Evolutionary conservation across 2,113 vertebrate genomes (phyloP), one percentile per base, ranked within the genome.

Genomic region (Nothoprocta pentlandii): DNA sequence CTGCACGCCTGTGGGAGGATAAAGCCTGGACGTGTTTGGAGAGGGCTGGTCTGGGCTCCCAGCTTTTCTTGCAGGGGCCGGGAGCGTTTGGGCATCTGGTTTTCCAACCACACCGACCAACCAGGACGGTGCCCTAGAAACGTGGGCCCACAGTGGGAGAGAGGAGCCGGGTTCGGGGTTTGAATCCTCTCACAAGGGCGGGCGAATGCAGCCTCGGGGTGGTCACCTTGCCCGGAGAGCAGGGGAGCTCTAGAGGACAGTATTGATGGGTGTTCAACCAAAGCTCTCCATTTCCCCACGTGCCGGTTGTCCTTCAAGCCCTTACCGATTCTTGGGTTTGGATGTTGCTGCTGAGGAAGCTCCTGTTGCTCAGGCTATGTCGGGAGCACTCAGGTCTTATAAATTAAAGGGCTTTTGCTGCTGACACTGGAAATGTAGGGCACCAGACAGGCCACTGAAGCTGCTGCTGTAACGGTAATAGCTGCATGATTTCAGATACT

Each of bases 311-410:
- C 17, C 58, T 85, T 82, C 70, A 49, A 87, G 47, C 32, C 47
- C 34, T 69, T 54, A 5, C 54, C 0, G 0, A 42, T 80, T 79
- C 44, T 47, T 80, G 64, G 0, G 0, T 71, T 92, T 89, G 21
- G 14, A 69, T 16, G 41, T 84, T 44, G 16, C 22, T 84, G 74
- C 56, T 76, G 86, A 84, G 73, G 44, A 81, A 34, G 13, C 21
- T 75, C 32, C 22, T 0, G 0, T 28, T 34, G 16, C 28, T 9
- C 28, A 58, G 86, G 56, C 77, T 8, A 1, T 5, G 0, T 0
- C 39, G 56, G 4, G 6, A 51, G n/a, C 2, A 0, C 56, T 44
- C 47, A 66, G 44, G 36, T 81, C 63, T 82, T 69, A 56, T 23
- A 58, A 30, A 85, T 59, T n/a, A 73, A 82, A 12, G 36, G 47